Conservation (phyloP, 1,140 invertebrate genomes). For the Hycleus phaleratus region DNA sequence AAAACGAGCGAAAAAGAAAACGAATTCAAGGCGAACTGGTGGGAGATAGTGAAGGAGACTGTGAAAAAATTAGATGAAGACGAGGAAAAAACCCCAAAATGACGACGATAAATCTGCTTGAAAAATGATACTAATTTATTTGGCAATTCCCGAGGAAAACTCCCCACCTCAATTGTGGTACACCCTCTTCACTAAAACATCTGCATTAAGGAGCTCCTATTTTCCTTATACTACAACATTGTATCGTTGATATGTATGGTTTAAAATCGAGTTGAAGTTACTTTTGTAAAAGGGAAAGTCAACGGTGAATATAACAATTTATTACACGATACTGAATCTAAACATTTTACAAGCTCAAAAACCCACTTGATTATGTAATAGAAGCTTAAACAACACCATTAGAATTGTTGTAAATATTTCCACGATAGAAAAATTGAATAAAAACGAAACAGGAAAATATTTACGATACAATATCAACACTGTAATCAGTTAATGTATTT, state of each 20-base stretch:
- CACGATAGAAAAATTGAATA: no score
- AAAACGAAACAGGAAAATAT: no score
- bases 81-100: slow-evolving; percentile 28
- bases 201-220: slow-evolving; percentile 23
- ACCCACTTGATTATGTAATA: no score
- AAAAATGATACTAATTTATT: slow-evolving; percentile 37
- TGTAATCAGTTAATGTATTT: slow-evolving; percentile 25
- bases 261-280: slow-evolving; percentile 11
- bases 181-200: slow-evolving; percentile 12
- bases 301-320: slow-evolving; percentile 12
- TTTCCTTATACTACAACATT: neutral
- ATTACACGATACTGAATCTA: neutral
- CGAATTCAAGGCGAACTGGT: no score
- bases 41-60: no score
- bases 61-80: slow-evolving; percentile 10
- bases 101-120: slow-evolving; percentile 34
- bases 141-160: slow-evolving; percentile 33
- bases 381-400: no score
- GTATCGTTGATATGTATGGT: slow-evolving; percentile 4
- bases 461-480: neutral
- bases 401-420: no score
- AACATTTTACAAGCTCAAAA: no score
- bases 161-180: slow-evolving; percentile 9
- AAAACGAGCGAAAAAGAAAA: no score
- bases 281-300: slow-evolving; percentile 15